Evolutionary conservation across 2,888 invertebrate genomes (phyloP).

Genomic region (Heliconius ethilla): DNA sequence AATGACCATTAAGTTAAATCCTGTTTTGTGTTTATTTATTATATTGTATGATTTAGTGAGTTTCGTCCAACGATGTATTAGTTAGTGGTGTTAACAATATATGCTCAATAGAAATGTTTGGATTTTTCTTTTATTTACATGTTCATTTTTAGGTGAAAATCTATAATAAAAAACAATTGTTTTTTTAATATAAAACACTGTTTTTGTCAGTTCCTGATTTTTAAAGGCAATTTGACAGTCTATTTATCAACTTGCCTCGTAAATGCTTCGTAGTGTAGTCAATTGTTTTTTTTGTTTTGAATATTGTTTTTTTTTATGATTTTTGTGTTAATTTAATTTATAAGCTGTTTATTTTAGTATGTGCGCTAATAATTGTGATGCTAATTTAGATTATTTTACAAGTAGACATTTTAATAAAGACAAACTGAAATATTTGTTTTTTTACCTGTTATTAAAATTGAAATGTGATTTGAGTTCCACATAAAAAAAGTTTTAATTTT

Average conservation of each 20-base stretch:
- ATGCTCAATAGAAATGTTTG: constrained; percentile 14
- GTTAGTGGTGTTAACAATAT: constrained; percentile 11
- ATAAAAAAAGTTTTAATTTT: no score
- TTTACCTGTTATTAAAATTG: constrained; percentile 43
- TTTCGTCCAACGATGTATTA: constrained; percentile 16
- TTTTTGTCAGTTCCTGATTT: constrained; percentile 14
- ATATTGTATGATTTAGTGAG: constrained; percentile 21
- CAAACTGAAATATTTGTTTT: constrained; percentile 61
- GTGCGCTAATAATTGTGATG: constrained; percentile 75
- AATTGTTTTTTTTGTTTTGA: constrained; percentile 14
- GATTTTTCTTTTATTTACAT: constrained; percentile 18
- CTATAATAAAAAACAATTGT: no score
- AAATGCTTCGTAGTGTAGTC: constrained; percentile 16
- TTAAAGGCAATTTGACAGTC: neutral
- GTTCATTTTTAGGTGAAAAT: constrained; percentile 5
- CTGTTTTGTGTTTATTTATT: constrained; percentile 27
- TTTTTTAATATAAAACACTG: neutral
- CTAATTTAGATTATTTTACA: constrained; percentile 77
- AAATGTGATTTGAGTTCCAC: neutral
- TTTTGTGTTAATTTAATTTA: constrained; percentile 54
- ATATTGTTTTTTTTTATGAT: constrained; percentile 21
- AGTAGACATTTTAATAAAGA: constrained; percentile 76
- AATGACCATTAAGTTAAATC: constrained; percentile 12
- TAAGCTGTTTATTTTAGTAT: constrained; percentile 63
- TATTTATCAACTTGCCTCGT: constrained; percentile 21